These are phyloP conservation scores for Drosophila infuscata DNA, from an alignment of 2,888 invertebrate genomes.

Conservation along the genomic window DNA sequence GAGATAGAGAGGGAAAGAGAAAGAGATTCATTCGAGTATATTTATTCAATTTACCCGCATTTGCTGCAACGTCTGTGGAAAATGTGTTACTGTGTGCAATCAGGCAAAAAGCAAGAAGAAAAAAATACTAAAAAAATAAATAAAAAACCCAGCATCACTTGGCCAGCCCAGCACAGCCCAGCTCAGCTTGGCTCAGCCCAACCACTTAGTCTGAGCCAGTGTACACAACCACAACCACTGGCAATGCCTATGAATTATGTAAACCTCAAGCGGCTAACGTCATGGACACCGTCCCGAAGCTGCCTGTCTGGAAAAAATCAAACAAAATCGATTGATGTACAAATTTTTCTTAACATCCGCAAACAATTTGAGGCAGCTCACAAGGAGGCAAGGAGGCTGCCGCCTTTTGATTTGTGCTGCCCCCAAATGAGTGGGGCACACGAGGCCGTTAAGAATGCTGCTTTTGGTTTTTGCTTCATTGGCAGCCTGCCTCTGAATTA, in stretches of 20 bases:
- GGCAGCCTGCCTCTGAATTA: constrained; percentile 73
- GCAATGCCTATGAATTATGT: constrained; percentile 73
- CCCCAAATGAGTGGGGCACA: constrained; percentile 57
- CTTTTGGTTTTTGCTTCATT: constrained; percentile 29
- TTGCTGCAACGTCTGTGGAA: constrained; percentile 29
- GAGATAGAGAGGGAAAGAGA: neutral
- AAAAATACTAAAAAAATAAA: neutral
- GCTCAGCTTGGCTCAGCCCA: constrained; percentile 23
- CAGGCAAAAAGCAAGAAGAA: constrained; percentile 37
- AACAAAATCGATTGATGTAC: constrained; percentile 80
- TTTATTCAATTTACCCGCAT: constrained; percentile 57
- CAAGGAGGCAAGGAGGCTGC: constrained; percentile 22
- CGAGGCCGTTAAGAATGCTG: constrained; percentile 9
- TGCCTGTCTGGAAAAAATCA: constrained; percentile 61
- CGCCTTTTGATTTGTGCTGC: constrained; percentile 69
- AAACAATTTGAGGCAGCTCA: constrained; percentile 61
- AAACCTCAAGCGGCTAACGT: constrained; percentile 75
- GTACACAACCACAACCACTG: constrained; percentile 16
- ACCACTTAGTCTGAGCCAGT: constrained; percentile 48
- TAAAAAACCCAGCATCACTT: constrained; percentile 13
- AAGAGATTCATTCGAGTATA: constrained; percentile 7
- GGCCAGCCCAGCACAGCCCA: constrained; percentile 13
- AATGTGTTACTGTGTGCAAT: constrained; percentile 61
- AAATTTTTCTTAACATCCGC: constrained; percentile 78
- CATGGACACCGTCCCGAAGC: constrained; percentile 31